phyloP scores from a whole-genome alignment of 1,140 invertebrate species.

The Drosophila sp. region DNA sequence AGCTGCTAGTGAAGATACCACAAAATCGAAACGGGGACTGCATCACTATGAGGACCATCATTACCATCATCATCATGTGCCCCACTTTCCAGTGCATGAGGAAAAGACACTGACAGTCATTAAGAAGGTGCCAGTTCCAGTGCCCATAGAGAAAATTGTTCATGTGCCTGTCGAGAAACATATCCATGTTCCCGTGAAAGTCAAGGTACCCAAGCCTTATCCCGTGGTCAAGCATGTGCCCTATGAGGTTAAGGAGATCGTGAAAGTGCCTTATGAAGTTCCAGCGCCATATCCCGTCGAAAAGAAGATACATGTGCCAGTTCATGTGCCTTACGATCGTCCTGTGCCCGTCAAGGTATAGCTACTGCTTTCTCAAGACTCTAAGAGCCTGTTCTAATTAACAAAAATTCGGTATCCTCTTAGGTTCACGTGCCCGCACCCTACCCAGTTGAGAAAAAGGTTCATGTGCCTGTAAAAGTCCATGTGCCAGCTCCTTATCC shows the following conservation, averaged over 20 bases:
- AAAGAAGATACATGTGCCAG: constrained; percentile 86
- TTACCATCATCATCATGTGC: constrained; percentile 81
- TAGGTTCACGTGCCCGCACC: constrained; percentile 88
- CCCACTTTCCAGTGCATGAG: constrained; percentile 84
- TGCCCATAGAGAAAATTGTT: constrained; percentile 87
- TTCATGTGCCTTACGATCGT: constrained; percentile 88
- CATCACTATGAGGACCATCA: constrained; percentile 86
- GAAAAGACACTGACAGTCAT: constrained; percentile 91
- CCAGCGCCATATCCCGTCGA: constrained; percentile 88
- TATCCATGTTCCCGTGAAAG: constrained; percentile 86
- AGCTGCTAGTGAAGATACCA: constrained; percentile 85
- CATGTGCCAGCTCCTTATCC: constrained; percentile 89
- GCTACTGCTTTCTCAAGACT: too few relatives aligned
- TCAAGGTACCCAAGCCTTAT: constrained; percentile 87
- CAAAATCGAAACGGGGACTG: constrained; percentile 88
- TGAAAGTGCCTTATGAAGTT: constrained; percentile 88
- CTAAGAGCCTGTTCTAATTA: too few relatives aligned
- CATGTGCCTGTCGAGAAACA: constrained; percentile 86
- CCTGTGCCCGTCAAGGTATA: constrained; percentile 87
- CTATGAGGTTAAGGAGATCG: constrained; percentile 87
- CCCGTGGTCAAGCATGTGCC: constrained; percentile 88
- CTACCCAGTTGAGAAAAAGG: constrained; percentile 88
- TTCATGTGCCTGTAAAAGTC: constrained; percentile 89
- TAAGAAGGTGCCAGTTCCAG: constrained; percentile 89
- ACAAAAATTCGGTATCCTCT: neutral